phyloP scores from a whole-genome alignment of 35 echinoderm and acorn worm genomes.

The Acanthaster planci region DNA sequence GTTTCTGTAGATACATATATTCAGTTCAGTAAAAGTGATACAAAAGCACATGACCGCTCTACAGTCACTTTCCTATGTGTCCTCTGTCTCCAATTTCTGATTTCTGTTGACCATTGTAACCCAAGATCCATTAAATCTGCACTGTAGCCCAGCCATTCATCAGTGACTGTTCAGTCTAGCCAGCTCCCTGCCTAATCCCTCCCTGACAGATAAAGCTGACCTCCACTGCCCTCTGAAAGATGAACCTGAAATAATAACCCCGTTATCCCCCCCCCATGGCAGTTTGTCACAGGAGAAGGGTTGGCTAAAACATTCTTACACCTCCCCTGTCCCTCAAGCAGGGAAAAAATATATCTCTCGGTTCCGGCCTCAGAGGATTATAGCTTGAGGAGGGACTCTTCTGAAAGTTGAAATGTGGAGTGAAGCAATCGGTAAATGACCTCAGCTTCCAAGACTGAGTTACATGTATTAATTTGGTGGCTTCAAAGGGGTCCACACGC shows the following conservation, averaged over 20 bases:
- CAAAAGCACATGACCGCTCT: neutral
- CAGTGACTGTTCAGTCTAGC: neutral
- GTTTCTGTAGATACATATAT: neutral
- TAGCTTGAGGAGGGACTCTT: neutral
- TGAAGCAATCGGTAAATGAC: neutral
- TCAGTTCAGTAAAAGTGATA: neutral
- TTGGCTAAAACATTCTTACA: neutral
- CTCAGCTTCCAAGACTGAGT: neutral
- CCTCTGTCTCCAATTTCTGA: neutral
- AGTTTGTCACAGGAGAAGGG: neutral
- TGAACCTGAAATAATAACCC: slow-evolving; percentile 4
- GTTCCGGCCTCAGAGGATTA: neutral
- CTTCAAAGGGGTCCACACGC: neutral
- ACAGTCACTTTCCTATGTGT: neutral
- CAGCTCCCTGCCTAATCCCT: neutral
- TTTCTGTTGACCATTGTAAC: neutral
- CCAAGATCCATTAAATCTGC: neutral
- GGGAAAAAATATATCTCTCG: neutral
- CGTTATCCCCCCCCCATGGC: neutral
- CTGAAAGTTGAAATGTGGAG: neutral
- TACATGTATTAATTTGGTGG: neutral
- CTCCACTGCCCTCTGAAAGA: neutral
- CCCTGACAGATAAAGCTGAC: neutral
- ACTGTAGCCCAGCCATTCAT: neutral
- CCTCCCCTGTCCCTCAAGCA: neutral